Conservation (phyloP, 2,113 vertebrate species). For the Triplophysa dalaica region DNA sequence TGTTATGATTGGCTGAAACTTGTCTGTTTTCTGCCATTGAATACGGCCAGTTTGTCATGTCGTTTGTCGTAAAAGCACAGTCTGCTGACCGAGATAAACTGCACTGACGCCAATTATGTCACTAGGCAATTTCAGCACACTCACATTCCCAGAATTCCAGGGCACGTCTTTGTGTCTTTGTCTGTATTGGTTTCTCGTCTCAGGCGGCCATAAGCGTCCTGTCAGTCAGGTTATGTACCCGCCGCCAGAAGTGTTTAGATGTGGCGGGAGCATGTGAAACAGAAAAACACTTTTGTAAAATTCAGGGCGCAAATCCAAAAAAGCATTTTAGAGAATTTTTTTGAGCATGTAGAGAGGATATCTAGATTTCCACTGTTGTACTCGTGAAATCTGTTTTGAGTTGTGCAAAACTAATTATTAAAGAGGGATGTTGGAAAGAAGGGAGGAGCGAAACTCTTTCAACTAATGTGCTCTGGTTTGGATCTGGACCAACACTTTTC, state of each 20-base stretch:
- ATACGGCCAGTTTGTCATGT: too few species aligned
- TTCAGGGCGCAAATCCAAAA: too few species aligned
- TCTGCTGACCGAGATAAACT: not conserved
- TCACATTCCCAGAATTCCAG: constrained; percentile 70
- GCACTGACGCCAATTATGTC: constrained; percentile 7
- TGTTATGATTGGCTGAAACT: not conserved
- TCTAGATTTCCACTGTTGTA: constrained; percentile 9
- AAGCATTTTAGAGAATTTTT: too few species aligned
- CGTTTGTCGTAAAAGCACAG: not conserved
- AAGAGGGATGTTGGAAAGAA: constrained; percentile 15
- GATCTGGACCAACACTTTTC: constrained; percentile 66
- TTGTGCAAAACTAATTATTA: constrained; percentile 33
- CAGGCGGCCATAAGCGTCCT: constrained; percentile 64
- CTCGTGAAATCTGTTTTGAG: constrained; percentile 44
- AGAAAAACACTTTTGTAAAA: not conserved
- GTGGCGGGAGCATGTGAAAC: not conserved
- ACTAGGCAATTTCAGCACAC: constrained; percentile 57
- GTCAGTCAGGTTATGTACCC: constrained; percentile 67
- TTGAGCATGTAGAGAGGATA: not conserved
- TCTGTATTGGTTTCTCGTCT: constrained; percentile 51
- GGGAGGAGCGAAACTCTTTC: constrained; percentile 32
- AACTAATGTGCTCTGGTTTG: constrained; percentile 62
- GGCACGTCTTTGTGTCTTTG: constrained; percentile 29
- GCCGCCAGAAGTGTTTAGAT: constrained; percentile 50
- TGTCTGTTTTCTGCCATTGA: not conserved